These are phyloP conservation scores for Trichacis sp. DNA, from an alignment of 2,888 invertebrate genomes.

Conservation along the genomic window DNA sequence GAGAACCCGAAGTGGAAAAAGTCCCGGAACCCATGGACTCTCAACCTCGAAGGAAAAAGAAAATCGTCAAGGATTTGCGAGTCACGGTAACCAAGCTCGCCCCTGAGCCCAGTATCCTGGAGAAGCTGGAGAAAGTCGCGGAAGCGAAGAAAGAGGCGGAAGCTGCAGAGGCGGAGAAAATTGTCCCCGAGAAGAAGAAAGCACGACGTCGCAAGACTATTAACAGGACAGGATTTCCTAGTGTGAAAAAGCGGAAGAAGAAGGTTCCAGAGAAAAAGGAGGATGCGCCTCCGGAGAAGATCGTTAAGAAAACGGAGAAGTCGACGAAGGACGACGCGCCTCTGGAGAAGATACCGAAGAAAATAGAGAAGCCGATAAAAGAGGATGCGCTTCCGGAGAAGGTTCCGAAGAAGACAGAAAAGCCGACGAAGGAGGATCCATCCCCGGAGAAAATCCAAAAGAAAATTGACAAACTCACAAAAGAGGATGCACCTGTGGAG, in stretches of 20 bases:
- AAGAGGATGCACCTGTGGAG: too few species aligned
- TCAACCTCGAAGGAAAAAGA: constrained; percentile 63
- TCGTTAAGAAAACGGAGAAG: constrained; percentile 22
- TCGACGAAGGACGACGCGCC: too few species aligned
- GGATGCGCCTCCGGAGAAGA: constrained; percentile 16
- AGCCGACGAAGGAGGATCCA: constrained; percentile 11
- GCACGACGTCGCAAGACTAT: constrained; percentile 80
- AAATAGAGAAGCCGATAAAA: constrained; percentile 14
- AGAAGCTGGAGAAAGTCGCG: constrained; percentile 47
- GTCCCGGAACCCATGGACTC: constrained; percentile 52
- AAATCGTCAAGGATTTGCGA: constrained; percentile 63
- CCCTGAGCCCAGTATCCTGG: constrained; percentile 48
- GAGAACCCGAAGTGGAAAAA: constrained; percentile 49
- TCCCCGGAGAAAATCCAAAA: too few species aligned
- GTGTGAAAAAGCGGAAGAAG: constrained; percentile 85
- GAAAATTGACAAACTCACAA: too few species aligned
- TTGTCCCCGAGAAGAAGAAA: constrained; percentile 53
- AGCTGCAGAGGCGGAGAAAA: constrained; percentile 12
- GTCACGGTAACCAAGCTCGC: constrained; percentile 65
- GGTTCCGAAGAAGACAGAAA: background rate
- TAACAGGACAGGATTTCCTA: constrained; percentile 90
- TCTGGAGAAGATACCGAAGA: constrained; percentile 22
- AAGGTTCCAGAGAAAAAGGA: constrained; percentile 63
- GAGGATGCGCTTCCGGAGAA: too few species aligned
- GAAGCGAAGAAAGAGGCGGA: constrained; percentile 41